A percentile compares a stretch with the other conserved stretches of the same genome.
These are phyloP conservation scores for Catharus minimus DNA, from an alignment of 2,113 vertebrate species.

Conservation along the genomic window DNA sequence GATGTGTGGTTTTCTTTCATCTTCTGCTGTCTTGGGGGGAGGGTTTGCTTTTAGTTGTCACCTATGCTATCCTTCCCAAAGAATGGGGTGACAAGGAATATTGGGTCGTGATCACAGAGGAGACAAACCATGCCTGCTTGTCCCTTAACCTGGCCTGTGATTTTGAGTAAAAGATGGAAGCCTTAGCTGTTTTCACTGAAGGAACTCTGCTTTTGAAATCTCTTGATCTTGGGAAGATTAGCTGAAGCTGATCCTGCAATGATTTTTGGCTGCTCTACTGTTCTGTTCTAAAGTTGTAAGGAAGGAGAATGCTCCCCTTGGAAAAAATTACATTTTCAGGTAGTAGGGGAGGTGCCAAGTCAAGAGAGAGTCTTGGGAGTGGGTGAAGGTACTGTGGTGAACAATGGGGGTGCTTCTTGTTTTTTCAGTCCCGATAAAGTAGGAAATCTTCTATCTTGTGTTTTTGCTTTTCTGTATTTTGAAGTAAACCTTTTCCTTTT, in stretches of 20 bases:
- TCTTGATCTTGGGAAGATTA: not conserved
- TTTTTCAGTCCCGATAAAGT: not conserved
- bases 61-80: fast-evolving
- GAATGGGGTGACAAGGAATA: not conserved
- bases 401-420: not conserved
- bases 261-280: not conserved
- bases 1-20: not conserved
- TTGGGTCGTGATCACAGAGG: not conserved
- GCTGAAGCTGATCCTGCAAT: not conserved
- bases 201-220: not conserved
- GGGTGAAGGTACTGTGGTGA: not conserved
- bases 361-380: not conserved
- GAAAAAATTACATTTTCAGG: not conserved
- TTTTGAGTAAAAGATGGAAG: not conserved
- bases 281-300: not conserved
- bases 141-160: not conserved
- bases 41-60: not conserved
- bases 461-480: not conserved
- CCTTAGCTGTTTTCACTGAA: not conserved
- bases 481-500: not conserved
- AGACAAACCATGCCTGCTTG: not conserved
- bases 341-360: not conserved
- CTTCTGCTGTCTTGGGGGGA: not conserved
- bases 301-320: not conserved
- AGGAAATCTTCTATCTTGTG: not conserved